Conservation (phyloP, 2,797 vertebrate genomes). For the Sphaeramia orbicularis region DNA sequence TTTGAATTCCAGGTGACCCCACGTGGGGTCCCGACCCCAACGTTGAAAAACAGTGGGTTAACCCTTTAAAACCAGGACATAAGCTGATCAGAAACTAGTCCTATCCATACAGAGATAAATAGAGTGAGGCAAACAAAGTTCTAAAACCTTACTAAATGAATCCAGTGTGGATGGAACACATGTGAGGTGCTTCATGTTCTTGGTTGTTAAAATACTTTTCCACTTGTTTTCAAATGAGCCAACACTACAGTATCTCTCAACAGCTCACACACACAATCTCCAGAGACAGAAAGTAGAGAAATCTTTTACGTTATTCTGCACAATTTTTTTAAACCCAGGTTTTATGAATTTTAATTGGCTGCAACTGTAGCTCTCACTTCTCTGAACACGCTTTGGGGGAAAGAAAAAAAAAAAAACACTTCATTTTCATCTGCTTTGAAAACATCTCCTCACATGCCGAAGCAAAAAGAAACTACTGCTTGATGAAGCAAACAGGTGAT, state of each 20-base stretch:
- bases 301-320: conserved; percentile 7
- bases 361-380: conserved; percentile 20
- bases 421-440: conserved; percentile 41
- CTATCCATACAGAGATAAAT: too few species aligned
- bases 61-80: too few species aligned
- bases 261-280: not conserved
- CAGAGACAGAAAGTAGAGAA: conserved; percentile 2
- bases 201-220: not conserved
- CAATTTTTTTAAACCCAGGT: not conserved
- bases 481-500: conserved; percentile 13
- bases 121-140: too few species aligned
- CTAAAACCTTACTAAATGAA: too few species aligned
- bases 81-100: too few species aligned
- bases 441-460: conserved; percentile 27
- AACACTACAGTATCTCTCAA: not conserved
- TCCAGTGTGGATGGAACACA: too few species aligned
- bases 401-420: conserved; percentile 20
- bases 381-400: conserved; percentile 34
- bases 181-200: too few species aligned
- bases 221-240: not conserved
- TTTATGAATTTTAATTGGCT: conserved; percentile 43
- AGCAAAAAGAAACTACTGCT: not conserved
- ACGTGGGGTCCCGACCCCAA: too few species aligned
- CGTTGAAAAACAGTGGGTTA: too few species aligned
- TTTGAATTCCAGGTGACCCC: too few species aligned